A percentile compares a stretch with the other conserved stretches of the same genome.
phyloP scores from a whole-genome alignment of 2,797 vertebrate genomes.

The Cynodonichthys magdalenae region DNA sequence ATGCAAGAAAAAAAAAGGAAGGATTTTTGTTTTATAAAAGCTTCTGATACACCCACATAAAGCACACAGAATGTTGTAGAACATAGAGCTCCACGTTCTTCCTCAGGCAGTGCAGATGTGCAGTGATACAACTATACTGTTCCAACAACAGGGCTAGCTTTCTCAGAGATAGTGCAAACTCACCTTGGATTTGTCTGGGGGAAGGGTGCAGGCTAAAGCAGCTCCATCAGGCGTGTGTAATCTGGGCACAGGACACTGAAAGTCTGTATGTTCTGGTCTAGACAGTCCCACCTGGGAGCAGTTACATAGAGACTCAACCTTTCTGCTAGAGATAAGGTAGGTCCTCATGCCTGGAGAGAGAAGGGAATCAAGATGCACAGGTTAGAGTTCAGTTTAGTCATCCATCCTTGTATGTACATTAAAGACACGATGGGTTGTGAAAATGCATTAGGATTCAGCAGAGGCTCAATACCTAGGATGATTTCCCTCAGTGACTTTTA shows the following conservation, averaged over 20 bases:
- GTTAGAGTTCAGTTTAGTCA: constrained; percentile 13
- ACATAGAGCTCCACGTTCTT: constrained; percentile 27
- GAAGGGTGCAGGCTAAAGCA: constrained; percentile 66
- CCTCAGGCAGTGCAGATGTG: constrained; percentile 41
- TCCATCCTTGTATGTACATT: constrained; percentile 3
- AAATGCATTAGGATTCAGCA: constrained; percentile 34
- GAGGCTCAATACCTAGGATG: constrained; percentile 20
- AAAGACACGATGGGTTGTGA: constrained; percentile 6
- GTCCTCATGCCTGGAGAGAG: constrained; percentile 87
- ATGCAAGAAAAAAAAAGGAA: constrained; percentile 21
- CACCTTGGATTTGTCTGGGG: constrained; percentile 84
- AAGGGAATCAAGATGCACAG: constrained; percentile 19
- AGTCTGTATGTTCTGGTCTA: constrained; percentile 73
- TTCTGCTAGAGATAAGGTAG: constrained; percentile 91
- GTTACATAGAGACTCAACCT: constrained; percentile 84
- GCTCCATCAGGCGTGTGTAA: constrained; percentile 70
- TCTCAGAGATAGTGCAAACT: constrained; percentile 1
- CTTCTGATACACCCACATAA: constrained; percentile 50
- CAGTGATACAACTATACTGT: constrained; percentile 17
- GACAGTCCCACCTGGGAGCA: constrained; percentile 82
- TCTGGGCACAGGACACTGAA: constrained; percentile 58
- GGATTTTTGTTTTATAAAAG: constrained; percentile 9
- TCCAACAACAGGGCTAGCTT: constrained; percentile 12
- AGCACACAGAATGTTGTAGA: constrained; percentile 31
- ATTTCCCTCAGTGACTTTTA: constrained; percentile 29